phyloP scores from a whole-genome alignment of 2,888 invertebrate species.

The Melolontha melolontha region DNA sequence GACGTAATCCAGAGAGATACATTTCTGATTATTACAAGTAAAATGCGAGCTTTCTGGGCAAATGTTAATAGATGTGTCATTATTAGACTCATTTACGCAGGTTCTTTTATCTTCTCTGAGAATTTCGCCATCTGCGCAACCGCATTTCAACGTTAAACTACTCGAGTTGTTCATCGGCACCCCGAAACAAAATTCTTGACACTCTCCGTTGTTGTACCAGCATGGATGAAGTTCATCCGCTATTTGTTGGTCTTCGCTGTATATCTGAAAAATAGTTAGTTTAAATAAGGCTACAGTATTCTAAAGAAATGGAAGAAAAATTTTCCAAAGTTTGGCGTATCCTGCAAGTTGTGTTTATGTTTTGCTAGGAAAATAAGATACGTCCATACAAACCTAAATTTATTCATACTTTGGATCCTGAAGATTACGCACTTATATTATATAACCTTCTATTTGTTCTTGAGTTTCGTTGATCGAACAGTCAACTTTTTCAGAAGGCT shows the following conservation, averaged over 20 bases:
- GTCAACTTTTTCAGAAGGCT: no score
- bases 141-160: conserved; percentile 78
- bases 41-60: conserved; percentile 95
- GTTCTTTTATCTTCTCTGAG: conserved; percentile 76
- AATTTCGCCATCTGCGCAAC: conserved; percentile 93
- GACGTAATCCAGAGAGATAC: conserved; percentile 94
- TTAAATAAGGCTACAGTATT: neutral
- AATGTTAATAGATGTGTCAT: conserved; percentile 88
- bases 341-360: no score
- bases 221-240: conserved; percentile 84
- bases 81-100: conserved; percentile 84
- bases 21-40: conserved; percentile 91
- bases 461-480: no score
- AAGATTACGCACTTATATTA: no score
- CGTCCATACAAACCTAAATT: no score
- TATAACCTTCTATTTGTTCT: no score
- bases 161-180: conserved; percentile 75
- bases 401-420: no score
- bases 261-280: conserved; percentile 65
- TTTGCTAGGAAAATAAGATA: no score
- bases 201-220: conserved; percentile 86
- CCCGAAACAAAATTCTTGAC: conserved; percentile 96
- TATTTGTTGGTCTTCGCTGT: conserved; percentile 80
- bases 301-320: neutral
- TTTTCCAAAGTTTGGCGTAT: no score